These are phyloP conservation scores for Megalops cyprinoides DNA, from an alignment of 2,797 vertebrate species.

Conservation along the genomic window DNA sequence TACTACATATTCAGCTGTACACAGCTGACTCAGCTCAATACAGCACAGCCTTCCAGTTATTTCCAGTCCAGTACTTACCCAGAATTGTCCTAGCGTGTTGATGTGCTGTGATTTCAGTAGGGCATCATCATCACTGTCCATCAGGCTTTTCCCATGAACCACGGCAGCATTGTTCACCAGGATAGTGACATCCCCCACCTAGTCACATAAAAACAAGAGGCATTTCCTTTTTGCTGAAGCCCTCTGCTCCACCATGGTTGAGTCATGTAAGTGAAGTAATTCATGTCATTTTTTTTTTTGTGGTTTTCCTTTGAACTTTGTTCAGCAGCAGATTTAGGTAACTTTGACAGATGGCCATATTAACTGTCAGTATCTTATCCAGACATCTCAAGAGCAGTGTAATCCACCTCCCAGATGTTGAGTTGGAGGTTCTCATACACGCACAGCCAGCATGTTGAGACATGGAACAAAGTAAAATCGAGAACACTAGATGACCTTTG, in stretches of 20 bases:
- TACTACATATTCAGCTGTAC: no score
- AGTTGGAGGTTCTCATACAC: constrained; percentile 7
- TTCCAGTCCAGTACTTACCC: constrained; percentile 75
- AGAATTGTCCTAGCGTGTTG: constrained; percentile 97
- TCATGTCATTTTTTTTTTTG: constrained; percentile 6
- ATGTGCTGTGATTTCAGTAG: constrained; percentile 96
- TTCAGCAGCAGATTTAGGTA: background rate
- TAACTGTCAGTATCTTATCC: constrained; percentile 33
- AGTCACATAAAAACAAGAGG: constrained; percentile 24
- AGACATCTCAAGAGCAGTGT: constrained; percentile 24
- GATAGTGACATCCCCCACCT: constrained; percentile 97
- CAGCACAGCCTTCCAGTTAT: background rate
- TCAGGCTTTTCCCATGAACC: constrained; percentile 92
- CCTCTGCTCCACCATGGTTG: background rate
- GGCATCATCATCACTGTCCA: constrained; percentile 94
- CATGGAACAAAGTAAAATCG: background rate
- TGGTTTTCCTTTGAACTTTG: constrained; percentile 1
- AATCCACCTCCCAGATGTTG: constrained; percentile 20
- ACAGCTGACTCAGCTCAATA: no score
- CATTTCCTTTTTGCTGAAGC: constrained; percentile 8
- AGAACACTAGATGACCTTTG: background rate
- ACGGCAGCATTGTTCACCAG: constrained; percentile 98
- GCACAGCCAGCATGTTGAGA: background rate
- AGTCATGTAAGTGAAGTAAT: constrained; percentile 24
- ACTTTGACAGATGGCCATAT: constrained; percentile 21